phyloP scores from a whole-genome alignment of 2,888 invertebrate species.

The Xanthia togata region DNA sequence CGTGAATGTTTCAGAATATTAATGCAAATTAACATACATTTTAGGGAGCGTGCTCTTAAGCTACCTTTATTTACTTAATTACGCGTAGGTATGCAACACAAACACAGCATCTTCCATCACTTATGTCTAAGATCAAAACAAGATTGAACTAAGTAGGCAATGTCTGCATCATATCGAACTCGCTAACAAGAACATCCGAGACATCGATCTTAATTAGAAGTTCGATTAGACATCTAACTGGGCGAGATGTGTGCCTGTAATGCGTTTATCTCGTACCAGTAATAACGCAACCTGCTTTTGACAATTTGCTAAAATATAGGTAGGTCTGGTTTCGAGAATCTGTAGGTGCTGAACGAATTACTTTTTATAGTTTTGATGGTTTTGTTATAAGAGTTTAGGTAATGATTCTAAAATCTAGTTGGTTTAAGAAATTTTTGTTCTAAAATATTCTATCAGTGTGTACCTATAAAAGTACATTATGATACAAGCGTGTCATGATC shows the following conservation, averaged over 20 bases:
- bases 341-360: too few relatives aligned
- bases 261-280: conserved; percentile 55
- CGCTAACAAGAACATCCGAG: conserved; percentile 27
- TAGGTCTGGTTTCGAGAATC: not conserved
- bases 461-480: too few relatives aligned
- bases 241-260: conserved; percentile 42
- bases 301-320: conserved; percentile 6
- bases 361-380: not conserved
- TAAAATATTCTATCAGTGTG: too few relatives aligned
- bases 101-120: not conserved
- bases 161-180: conserved; percentile 18
- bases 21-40: too few relatives aligned
- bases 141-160: not conserved
- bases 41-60: too few relatives aligned
- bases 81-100: not conserved
- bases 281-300: conserved; percentile 5
- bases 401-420: not conserved
- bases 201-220: conserved; percentile 59
- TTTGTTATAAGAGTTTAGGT: not conserved
- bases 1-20: too few relatives aligned
- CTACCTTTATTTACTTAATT: not conserved
- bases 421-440: too few relatives aligned
- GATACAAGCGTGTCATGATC: too few relatives aligned
- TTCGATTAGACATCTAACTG: conserved; percentile 53
- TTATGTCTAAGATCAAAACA: conserved; percentile 1